These are phyloP conservation scores for Prunella fulvescens DNA, from an alignment of 2,113 vertebrate species.

Conservation along the genomic window DNA sequence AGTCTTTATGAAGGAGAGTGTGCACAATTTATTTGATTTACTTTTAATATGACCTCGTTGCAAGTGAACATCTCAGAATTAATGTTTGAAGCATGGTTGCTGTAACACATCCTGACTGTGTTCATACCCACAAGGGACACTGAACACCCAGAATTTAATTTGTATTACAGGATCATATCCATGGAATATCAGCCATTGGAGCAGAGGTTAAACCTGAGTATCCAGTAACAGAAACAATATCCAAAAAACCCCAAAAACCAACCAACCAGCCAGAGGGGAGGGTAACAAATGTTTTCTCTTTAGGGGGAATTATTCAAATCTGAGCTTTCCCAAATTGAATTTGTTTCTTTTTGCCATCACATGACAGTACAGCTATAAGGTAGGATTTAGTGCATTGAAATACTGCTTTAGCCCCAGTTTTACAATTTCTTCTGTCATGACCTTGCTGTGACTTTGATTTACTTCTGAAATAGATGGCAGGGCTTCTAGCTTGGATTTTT, in stretches of 20 bases:
- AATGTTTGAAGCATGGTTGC: not conserved
- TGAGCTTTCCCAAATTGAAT: not conserved
- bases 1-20: not conserved
- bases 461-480: constrained; percentile 77
- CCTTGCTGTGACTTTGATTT: constrained; percentile 69
- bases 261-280: not conserved
- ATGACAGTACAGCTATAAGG: not conserved
- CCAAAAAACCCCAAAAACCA: fast-evolving
- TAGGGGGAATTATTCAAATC: not conserved
- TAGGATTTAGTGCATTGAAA: not conserved
- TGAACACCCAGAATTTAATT: not conserved
- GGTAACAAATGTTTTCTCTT: not conserved
- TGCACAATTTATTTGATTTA: not conserved
- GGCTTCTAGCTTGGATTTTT: constrained; percentile 74
- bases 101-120: not conserved
- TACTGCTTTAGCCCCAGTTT: not conserved
- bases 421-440: constrained; percentile 34
- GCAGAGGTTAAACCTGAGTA: not conserved
- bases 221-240: not conserved
- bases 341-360: not conserved
- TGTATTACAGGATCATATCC: not conserved
- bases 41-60: not conserved
- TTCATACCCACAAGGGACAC: not conserved
- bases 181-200: fast-evolving
- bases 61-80: not conserved